A percentile compares a stretch with the other conserved stretches of the same genome.
phyloP scores from a whole-genome alignment of 2,888 invertebrate species.

The Anarsia innoxiella region DNA sequence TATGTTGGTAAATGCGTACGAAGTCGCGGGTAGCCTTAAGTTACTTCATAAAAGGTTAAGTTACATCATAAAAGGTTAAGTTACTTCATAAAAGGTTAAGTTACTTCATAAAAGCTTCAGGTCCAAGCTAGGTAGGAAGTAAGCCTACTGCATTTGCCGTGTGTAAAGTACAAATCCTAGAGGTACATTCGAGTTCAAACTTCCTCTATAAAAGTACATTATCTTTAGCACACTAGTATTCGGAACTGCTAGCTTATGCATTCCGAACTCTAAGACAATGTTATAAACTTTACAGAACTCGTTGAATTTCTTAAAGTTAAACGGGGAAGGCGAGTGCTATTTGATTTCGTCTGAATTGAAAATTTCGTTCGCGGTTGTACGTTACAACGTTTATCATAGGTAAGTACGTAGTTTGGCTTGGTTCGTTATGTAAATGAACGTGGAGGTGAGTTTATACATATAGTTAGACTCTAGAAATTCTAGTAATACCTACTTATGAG shows the following conservation, averaged over 20 bases:
- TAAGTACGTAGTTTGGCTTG: slow-evolving; percentile 8
- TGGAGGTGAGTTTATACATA: too few relatives aligned
- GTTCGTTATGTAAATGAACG: slow-evolving; percentile 15
- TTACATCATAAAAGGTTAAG: too few relatives aligned
- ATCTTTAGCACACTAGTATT: slow-evolving; percentile 31
- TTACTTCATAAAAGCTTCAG: too few relatives aligned
- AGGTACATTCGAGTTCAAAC: slow-evolving; percentile 7
- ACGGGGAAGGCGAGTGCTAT: slow-evolving; percentile 36
- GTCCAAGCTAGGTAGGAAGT: too few relatives aligned
- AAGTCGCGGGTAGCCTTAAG: too few relatives aligned
- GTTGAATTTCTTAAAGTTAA: slow-evolving; percentile 39
- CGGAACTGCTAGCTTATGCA: slow-evolving; percentile 43
- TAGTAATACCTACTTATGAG: too few relatives aligned
- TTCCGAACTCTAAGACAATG: slow-evolving; percentile 44
- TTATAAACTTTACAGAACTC: slow-evolving; percentile 39
- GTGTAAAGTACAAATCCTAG: slow-evolving; percentile 1
- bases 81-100: too few relatives aligned
- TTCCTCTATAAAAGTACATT: slow-evolving; percentile 30
- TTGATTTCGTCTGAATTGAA: slow-evolving; percentile 47
- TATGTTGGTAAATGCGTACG: too few relatives aligned
- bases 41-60: too few relatives aligned
- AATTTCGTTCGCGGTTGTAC: slow-evolving; percentile 31
- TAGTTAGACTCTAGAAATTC: too few relatives aligned
- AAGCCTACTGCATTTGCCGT: too few relatives aligned
- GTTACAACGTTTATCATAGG: slow-evolving; percentile 10